These are phyloP conservation scores for Pristionchus fissidentatus DNA, from an alignment of 2,888 invertebrate genomes.

Conservation along the genomic window DNA sequence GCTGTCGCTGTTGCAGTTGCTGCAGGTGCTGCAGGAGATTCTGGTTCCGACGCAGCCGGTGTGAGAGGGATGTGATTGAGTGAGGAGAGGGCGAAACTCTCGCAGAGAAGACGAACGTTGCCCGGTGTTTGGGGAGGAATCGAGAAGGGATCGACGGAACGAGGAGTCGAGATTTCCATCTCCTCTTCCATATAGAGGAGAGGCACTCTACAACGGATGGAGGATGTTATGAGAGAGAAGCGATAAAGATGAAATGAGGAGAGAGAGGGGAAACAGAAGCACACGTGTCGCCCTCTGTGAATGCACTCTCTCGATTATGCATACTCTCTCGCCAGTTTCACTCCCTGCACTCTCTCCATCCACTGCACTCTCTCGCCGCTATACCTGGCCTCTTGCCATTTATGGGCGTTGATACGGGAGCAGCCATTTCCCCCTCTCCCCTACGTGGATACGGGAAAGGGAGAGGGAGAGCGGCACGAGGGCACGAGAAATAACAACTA, in stretches of 20 bases:
- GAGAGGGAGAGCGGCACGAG: neutral
- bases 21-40: no score
- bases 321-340: neutral
- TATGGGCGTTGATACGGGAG: neutral
- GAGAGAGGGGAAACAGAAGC: neutral
- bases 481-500: neutral
- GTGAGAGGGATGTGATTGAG: no score
- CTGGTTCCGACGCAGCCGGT: no score
- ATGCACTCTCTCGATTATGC: neutral
- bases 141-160: neutral
- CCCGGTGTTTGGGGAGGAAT: neutral
- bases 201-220: constrained; percentile 25
- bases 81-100: neutral
- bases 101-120: neutral
- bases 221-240: neutral
- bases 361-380: neutral
- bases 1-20: neutral
- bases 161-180: neutral
- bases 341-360: neutral
- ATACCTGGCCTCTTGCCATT: neutral
- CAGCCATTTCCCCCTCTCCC: neutral
- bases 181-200: no score
- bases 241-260: neutral
- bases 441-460: neutral
- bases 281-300: constrained; percentile 7